These are phyloP conservation scores for Lepisosteus osseus DNA, from an alignment of 2,113 vertebrate species.

Conservation along the genomic window DNA sequence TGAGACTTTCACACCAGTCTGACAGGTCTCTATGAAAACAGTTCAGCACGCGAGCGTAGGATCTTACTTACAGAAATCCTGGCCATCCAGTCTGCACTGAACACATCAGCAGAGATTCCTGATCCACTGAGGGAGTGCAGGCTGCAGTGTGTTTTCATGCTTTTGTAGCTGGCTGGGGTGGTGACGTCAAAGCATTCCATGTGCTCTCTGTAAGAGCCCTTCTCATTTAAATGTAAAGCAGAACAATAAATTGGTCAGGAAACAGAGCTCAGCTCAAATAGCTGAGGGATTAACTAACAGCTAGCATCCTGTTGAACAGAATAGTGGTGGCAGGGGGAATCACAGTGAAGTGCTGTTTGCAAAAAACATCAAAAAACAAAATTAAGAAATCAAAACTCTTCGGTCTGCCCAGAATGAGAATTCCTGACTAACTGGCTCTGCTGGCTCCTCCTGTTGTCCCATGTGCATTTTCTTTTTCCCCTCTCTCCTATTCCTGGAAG, in stretches of 20 bases:
- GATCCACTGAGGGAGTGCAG: conserved; percentile 55
- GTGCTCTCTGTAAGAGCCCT: conserved; percentile 38
- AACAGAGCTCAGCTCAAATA: conserved; percentile 39
- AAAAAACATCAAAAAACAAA: neutral
- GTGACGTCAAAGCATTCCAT: conserved; percentile 79
- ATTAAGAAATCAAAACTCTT: neutral
- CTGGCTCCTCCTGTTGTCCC: neutral
- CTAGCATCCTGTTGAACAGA: conserved; percentile 35
- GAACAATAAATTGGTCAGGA: conserved; percentile 40
- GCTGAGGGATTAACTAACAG: conserved; percentile 26
- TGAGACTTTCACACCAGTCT: conserved; percentile 15
- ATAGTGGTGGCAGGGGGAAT: neutral
- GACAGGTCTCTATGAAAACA: conserved; percentile 24
- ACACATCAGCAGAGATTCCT: conserved; percentile 26
- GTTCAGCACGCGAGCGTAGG: conserved; percentile 33
- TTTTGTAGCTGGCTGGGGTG: conserved; percentile 63
- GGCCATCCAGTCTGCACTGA: conserved; percentile 56
- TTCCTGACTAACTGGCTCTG: neutral
- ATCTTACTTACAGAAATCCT: conserved; percentile 67
- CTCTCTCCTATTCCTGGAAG: neutral
- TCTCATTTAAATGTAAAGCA: conserved; percentile 28
- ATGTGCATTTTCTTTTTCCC: neutral
- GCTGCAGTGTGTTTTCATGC: conserved; percentile 55
- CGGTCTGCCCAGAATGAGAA: neutral
- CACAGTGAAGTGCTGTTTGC: neutral